Conservation (phyloP, 2,888 invertebrate genomes). For the Geotrupes spiniger region DNA sequence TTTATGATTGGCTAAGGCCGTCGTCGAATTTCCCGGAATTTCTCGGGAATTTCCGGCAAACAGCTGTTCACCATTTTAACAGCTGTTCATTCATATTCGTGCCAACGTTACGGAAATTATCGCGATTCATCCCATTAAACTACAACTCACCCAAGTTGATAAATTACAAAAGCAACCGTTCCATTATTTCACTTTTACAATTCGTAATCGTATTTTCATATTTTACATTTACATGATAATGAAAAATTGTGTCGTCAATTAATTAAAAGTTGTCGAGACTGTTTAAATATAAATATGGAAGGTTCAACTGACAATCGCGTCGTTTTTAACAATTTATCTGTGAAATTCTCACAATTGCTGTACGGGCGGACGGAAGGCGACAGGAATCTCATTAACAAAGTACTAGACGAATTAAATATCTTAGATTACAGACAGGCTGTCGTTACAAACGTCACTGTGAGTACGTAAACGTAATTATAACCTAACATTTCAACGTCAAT, state of each 20-base stretch:
- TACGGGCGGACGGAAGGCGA: slow-evolving; percentile 46
- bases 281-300: slow-evolving; percentile 21
- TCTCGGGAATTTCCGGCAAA: slow-evolving; percentile 31
- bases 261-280: background rate
- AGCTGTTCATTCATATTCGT: slow-evolving; percentile 29
- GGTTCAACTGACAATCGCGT: slow-evolving; percentile 29
- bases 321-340: slow-evolving; percentile 39
- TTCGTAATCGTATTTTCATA: no score
- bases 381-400: slow-evolving; percentile 52
- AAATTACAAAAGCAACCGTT: no score
- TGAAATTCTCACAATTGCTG: slow-evolving; percentile 42
- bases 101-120: slow-evolving; percentile 15
- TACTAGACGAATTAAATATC: slow-evolving; percentile 62
- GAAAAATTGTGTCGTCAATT: no score
- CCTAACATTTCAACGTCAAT: slow-evolving; percentile 11
- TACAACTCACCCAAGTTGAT: no score
- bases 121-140: background rate
- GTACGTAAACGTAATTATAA: slow-evolving; percentile 22
- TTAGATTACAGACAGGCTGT: slow-evolving; percentile 56
- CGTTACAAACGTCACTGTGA: slow-evolving; percentile 42
- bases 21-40: slow-evolving; percentile 24
- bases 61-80: slow-evolving; percentile 34
- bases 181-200: no score
- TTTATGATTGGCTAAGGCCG: slow-evolving; percentile 30
- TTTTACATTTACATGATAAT: no score